Evolutionary conservation across 2,113 vertebrate genomes (phyloP).

Genomic region (Saccopteryx leptura): DNA sequence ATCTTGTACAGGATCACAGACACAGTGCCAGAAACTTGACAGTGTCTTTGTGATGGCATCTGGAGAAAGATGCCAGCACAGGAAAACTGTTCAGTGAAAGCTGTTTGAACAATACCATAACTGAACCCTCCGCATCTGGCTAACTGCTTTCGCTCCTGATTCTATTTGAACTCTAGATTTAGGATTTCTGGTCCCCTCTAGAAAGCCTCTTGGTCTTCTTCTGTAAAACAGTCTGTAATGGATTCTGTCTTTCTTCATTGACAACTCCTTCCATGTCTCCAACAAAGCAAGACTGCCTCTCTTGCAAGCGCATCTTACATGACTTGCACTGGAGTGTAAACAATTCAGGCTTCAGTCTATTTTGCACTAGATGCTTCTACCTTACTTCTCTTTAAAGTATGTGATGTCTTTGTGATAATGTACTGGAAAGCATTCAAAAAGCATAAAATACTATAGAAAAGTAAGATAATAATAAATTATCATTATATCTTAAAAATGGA

Average conservation of each 20-base stretch:
- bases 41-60: slow-evolving; percentile 52
- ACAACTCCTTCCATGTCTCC: slow-evolving; percentile 25
- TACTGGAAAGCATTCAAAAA: slow-evolving; percentile 64
- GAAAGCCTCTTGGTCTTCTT: slow-evolving; percentile 19
- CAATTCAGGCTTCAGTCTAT: slow-evolving; percentile 66
- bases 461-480: slow-evolving; percentile 66
- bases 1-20: slow-evolving; percentile 48
- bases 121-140: neutral
- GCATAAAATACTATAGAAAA: slow-evolving; percentile 30
- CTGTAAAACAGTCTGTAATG: slow-evolving; percentile 41
- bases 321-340: slow-evolving; percentile 22
- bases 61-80: slow-evolving; percentile 47
- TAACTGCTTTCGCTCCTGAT: neutral
- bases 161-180: slow-evolving; percentile 22
- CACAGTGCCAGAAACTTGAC: slow-evolving; percentile 22
- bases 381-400: slow-evolving; percentile 54
- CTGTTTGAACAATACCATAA: slow-evolving; percentile 15
- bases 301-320: slow-evolving; percentile 48
- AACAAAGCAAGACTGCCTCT: slow-evolving; percentile 47
- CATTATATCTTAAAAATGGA: slow-evolving; percentile 62
- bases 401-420: slow-evolving; percentile 63
- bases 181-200: slow-evolving; percentile 25
- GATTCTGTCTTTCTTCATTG: neutral
- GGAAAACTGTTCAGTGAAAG: slow-evolving; percentile 25
- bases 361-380: slow-evolving; percentile 39